Evolutionary conservation across 2,888 invertebrate genomes (phyloP).

Genomic region (Scaptomyza reducta): DNA sequence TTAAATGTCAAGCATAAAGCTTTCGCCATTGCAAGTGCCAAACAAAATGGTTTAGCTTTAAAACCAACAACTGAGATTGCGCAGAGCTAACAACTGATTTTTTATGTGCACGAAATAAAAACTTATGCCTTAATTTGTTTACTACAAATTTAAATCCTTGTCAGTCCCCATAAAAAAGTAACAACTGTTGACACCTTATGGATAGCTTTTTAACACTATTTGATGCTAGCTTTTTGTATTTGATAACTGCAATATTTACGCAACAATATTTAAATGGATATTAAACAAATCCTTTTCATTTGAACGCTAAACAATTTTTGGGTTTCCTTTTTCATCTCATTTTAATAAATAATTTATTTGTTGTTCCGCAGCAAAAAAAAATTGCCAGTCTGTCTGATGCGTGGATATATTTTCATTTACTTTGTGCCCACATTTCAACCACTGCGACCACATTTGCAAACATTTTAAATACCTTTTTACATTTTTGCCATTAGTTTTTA

Average conservation of each 20-base stretch:
- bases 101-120: conserved; percentile 3
- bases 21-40: conserved; percentile 36
- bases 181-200: conserved; percentile 5
- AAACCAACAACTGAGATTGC: conserved; percentile 32
- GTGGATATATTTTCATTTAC: conserved; percentile 67
- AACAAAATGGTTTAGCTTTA: conserved; percentile 42
- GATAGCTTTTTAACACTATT: conserved; percentile 2
- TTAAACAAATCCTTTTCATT: conserved; percentile 16
- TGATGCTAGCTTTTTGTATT: not conserved
- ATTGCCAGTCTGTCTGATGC: conserved; percentile 24
- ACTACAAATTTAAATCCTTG: not conserved
- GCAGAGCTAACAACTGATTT: conserved; percentile 1
- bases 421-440: conserved; percentile 65
- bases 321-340: conserved; percentile 3
- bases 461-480: conserved; percentile 77
- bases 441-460: conserved; percentile 73
- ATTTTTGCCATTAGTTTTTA: conserved; percentile 70
- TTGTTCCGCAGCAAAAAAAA: conserved; percentile 8
- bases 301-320: conserved; percentile 5
- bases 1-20: conserved; percentile 52
- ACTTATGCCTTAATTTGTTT: conserved; percentile 5
- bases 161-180: conserved; percentile 11
- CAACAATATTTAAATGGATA: conserved; percentile 10
- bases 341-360: conserved; percentile 38
- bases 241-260: conserved; percentile 12